Percentiles rank a stretch among this genome's conserved stretches.
These are phyloP conservation scores for Lepilemur septentrionalis DNA, from an alignment of 2,797 vertebrate species.

Conservation along the genomic window DNA sequence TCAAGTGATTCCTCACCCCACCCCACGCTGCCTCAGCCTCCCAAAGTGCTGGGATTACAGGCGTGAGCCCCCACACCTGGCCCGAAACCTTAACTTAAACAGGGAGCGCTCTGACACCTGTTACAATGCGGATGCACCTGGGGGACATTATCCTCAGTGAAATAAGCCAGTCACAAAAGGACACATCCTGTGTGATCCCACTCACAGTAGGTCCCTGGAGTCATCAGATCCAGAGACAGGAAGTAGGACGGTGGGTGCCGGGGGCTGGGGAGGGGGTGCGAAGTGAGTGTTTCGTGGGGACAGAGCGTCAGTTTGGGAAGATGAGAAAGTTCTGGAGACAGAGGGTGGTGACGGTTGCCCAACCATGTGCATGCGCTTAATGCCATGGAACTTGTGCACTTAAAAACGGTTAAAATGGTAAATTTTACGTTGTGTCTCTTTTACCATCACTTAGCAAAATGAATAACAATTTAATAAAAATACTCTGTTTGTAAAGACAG, in stretches of 20 bases:
- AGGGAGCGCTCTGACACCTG: not conserved
- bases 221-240: not conserved
- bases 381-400: no score
- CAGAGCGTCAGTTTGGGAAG: not conserved
- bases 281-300: not conserved
- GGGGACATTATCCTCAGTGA: not conserved
- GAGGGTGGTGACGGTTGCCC: not conserved
- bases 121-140: not conserved
- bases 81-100: not conserved
- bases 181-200: not conserved
- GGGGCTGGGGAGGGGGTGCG: not conserved
- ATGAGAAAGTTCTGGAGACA: not conserved
- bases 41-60: not conserved
- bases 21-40: not conserved
- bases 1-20: not conserved
- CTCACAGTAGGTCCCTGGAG: not conserved
- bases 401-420: not conserved
- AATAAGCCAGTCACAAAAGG: not conserved
- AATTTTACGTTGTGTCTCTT: not conserved
- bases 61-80: not conserved
- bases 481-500: not conserved
- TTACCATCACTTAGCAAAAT: not conserved
- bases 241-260: not conserved
- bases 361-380: fast-evolving
- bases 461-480: not conserved